Base-by-base conservation (phyloP, 2,888 invertebrate species). In the Chironomus riparius region DNA sequence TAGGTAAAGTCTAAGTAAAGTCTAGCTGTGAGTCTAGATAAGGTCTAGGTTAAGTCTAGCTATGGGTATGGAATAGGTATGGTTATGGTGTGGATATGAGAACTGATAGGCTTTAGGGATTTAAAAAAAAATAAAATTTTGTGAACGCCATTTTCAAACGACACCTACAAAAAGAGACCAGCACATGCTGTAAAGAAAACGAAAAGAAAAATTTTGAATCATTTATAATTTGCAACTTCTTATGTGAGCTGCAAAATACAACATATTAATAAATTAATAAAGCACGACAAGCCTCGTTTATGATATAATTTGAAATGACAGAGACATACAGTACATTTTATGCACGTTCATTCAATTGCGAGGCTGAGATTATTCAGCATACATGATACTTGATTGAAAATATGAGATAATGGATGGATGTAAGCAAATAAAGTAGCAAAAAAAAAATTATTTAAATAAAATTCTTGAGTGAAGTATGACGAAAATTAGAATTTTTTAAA, bases 261-360 rank as follows among this genome's bases (percentile, higher is more conserved):
- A 24, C 21, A 24, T 71, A 22, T 24, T 48, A 71, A 28, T 65
- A 22, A 73, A 73, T 73, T 73, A 73, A 73, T 65, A 73, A 73
- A 62, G 22, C 73, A 73, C 72, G 72, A 72, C 61, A 72, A 47
- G 68, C 38, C n/a, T 68, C 22, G 48, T 70, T 48, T 70, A 70
- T 70, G 70, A 70, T 48, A 28, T 70, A 70, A 70, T 70, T 70
- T 50, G 22, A 47, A 70, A 48, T 70, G 70, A 50, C 70, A 70
- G 21, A 12, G 22, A 65, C 22, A 65, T 38, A 38, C 15, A 56
- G n/a, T 65, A 13, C 65, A 65, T 21, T 65, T 6, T 65, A 24
- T 13, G 65, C 18, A 38, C 38, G 38, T 38, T 38, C 38, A 38
- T 38, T 38, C 38, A 38, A 38, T 38, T 38, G 38, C 10, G 38